Evolutionary conservation across 1,140 invertebrate genomes (phyloP), one percentile per base, ranked within the genome.

Genomic region (Gerris buenoi): DNA sequence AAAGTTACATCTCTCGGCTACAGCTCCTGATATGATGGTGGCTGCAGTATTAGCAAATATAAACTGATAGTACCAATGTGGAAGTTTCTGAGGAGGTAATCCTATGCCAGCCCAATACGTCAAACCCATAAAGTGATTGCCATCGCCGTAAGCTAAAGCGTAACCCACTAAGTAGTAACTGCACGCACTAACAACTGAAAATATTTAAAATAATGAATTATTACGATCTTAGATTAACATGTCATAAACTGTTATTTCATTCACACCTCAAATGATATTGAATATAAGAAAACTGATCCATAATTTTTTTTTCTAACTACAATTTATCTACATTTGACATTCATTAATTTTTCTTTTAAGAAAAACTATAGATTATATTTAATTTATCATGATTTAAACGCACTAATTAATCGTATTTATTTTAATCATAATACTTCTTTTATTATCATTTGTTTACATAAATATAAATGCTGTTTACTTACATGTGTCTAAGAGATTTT

Each of bases 401-500:
- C 33, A 46, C 33, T 10, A 46, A 46, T 46, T 46, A 46, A 46
- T 46, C 33, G 5, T 46, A 46, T 46, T 10, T 46, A 46, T 10
- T 46, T 46, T 46, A 46, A 10, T 10, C 33, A 46, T 46, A 46
- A n/a, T 46, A 46, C 5, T 46, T 5, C 18, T 5, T 46, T 10
- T 46, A 46, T 46, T 46, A 46, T 10, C 5, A 46, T 46, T 46
- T 46, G 33, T 18, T 18, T 46, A 10, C 18, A 10, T 46, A 46
- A 46, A 10, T 46, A 5, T 10, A 10, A 10, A 46, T 46, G 33
- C 33, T 46, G 5, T 33, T 15, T 73, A 81, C 81, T 80, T 76
- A 83, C 82, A 82, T 23, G 79, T 76, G 73, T 85, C 83, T 15
- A 84, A 71, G 22, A 83, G 72, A 71, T 84, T 85, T 73, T 84